Evolutionary conservation across 1,140 invertebrate species (phyloP).

Genomic region (Diplogasteroides magnus): DNA sequence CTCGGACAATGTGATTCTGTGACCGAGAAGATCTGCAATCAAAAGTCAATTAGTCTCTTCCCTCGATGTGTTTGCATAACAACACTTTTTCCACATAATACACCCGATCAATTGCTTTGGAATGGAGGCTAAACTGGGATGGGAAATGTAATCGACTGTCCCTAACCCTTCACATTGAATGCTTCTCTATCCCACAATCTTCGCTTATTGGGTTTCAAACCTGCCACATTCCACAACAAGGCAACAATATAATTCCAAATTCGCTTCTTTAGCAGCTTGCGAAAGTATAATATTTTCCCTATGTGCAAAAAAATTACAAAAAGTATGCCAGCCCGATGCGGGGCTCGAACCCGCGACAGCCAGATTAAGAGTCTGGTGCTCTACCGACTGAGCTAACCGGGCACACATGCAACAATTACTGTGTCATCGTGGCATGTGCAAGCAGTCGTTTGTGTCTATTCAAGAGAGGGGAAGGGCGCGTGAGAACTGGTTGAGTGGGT

Average conservation of each 20-base stretch:
- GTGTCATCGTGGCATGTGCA: too few species aligned
- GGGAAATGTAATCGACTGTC: not conserved
- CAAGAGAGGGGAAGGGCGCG: too few species aligned
- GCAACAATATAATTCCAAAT: too few species aligned
- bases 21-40: conserved; percentile 21
- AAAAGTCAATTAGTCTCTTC: not conserved
- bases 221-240: too few species aligned
- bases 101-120: not conserved
- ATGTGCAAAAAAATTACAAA: too few species aligned
- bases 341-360: conserved; percentile 53
- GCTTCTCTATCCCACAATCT: not conserved
- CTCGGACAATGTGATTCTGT: conserved; percentile 32
- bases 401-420: too few species aligned
- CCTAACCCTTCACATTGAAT: not conserved
- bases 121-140: not conserved
- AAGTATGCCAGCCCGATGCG: conserved; percentile 39
- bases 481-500: not conserved
- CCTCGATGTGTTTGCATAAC: too few species aligned
- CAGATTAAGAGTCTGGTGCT: conserved; percentile 56
- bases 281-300: too few species aligned
- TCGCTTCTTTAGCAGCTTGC: too few species aligned
- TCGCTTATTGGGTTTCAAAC: not conserved
- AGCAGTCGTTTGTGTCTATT: too few species aligned
- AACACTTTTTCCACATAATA: too few species aligned
- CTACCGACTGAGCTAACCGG: conserved; percentile 56